phyloP scores from a whole-genome alignment of 2,888 invertebrate genomes.

The Drosophila mimica region DNA sequence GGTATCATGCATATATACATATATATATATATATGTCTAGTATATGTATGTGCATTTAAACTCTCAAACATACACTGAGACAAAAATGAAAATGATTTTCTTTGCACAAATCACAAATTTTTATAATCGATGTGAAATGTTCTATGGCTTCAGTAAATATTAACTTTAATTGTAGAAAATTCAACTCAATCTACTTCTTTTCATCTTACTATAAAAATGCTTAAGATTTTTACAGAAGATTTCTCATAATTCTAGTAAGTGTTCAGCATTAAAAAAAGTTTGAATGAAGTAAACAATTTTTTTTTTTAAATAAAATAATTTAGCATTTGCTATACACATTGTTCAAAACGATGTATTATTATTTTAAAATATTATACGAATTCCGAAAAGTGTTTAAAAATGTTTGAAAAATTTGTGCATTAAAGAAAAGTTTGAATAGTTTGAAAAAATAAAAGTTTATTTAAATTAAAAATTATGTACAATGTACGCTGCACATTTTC shows the following conservation, averaged over 20 bases:
- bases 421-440: not conserved
- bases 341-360: not conserved
- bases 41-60: constrained; percentile 4
- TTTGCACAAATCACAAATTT: not conserved
- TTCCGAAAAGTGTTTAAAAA: not conserved
- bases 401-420: not conserved
- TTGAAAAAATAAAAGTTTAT: not conserved
- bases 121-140: not conserved
- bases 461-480: not conserved
- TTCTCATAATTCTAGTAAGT: not conserved
- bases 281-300: no score
- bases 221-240: not conserved
- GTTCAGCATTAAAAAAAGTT: no score
- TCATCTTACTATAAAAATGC: not conserved
- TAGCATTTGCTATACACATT: not conserved
- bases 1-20: not conserved
- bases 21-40: constrained; percentile 10
- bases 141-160: not conserved
- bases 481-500: no score
- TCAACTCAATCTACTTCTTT: not conserved
- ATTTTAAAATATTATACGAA: not conserved
- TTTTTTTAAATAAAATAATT: not conserved
- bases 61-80: constrained; percentile 23
- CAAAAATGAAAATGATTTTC: not conserved
- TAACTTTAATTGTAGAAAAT: not conserved